phyloP scores from a whole-genome alignment of 2,113 vertebrate genomes.

The Rhinoptilus africanus region DNA sequence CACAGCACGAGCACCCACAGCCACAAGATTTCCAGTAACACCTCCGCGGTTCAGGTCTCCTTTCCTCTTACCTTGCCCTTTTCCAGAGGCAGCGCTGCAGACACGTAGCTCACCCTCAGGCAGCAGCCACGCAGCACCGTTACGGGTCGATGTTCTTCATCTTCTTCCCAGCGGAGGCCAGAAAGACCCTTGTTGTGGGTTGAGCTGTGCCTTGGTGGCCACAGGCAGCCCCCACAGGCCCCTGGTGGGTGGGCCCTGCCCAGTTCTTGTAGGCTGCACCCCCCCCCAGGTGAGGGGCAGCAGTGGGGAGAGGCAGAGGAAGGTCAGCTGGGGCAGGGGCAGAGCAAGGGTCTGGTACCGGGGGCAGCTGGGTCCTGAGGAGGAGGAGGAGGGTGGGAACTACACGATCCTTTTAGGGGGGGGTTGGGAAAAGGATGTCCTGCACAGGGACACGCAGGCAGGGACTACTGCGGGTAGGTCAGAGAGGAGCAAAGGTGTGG shows the following conservation, averaged over 20 bases:
- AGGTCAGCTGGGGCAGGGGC: not conserved
- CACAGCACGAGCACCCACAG: not conserved
- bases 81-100: not conserved
- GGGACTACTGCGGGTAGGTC: not conserved
- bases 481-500: not conserved
- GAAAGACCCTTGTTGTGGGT: too few relatives aligned
- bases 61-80: not conserved
- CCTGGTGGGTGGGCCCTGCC: not conserved
- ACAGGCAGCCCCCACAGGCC: accelerated
- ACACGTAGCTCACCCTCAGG: not conserved
- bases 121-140: not conserved
- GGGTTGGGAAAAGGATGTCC: not conserved
- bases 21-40: not conserved
- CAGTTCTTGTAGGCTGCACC: not conserved
- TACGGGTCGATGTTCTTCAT: not conserved
- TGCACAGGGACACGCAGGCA: not conserved
- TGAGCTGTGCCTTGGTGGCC: too few relatives aligned
- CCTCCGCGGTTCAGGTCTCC: not conserved
- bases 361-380: not conserved
- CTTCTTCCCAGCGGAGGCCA: not conserved
- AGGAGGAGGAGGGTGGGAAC: not conserved
- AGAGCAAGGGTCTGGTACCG: not conserved
- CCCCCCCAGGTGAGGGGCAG: not conserved
- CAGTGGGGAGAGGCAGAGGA: not conserved
- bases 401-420: not conserved